A percentile compares a stretch with the other conserved stretches of the same genome.
Evolutionary conservation across 1,140 invertebrate species (phyloP).

Genomic region (Gyrodactylus salaris): DNA sequence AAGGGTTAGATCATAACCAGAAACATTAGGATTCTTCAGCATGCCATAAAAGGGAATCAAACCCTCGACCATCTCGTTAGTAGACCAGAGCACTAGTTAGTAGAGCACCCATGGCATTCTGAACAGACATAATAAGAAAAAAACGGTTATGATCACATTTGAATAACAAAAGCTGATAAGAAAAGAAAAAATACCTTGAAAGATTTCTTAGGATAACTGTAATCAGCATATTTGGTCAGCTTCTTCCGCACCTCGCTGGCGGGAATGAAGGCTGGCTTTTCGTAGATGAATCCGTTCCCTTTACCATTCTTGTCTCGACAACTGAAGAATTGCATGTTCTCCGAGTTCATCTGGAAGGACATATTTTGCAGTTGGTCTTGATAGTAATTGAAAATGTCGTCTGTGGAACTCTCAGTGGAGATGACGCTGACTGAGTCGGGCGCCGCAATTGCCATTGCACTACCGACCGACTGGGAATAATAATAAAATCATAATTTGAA

Average conservation of each 20-base stretch:
- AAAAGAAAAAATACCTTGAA: neutral
- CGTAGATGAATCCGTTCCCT: slow-evolving; percentile 40
- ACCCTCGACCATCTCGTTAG: no score
- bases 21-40: no score
- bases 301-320: no score
- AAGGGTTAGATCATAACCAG: no score
- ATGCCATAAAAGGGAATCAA: no score
- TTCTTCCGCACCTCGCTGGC: slow-evolving; percentile 60
- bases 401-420: neutral
- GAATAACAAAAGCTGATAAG: no score
- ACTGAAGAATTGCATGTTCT: no score
- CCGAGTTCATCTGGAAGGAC: slow-evolving; percentile 54
- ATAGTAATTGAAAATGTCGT: slow-evolving; percentile 8
- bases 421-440: neutral
- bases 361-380: slow-evolving; percentile 28
- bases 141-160: no score
- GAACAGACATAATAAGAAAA: no score
- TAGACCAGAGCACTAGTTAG: no score
- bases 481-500: no score
- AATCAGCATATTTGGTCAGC: slow-evolving; percentile 44
- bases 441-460: neutral
- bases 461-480: neutral
- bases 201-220: slow-evolving; percentile 27
- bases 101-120: no score
- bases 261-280: slow-evolving; percentile 32